Percentiles rank a stretch among this genome's conserved stretches.
Conservation (phyloP, 2,113 vertebrate genomes). For the Hirundichthys speculiger region DNA sequence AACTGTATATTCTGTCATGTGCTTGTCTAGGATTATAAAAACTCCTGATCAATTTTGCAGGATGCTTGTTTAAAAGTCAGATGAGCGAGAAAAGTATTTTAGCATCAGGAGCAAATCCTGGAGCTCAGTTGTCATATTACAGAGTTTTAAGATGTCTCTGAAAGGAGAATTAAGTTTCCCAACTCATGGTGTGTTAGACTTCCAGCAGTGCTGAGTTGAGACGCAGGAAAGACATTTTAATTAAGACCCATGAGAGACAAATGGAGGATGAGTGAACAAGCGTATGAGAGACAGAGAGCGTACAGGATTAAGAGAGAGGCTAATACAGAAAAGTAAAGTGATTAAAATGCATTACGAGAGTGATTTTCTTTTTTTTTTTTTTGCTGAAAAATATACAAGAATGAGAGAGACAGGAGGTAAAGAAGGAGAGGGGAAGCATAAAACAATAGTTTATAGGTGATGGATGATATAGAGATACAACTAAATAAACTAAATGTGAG, state of each 20-base stretch:
- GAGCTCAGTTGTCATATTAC: slow-evolving; percentile 65
- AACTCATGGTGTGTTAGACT: slow-evolving; percentile 51
- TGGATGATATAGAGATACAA: slow-evolving; percentile 30
- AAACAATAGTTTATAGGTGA: slow-evolving; percentile 8
- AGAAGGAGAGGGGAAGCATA: not conserved
- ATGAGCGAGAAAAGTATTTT: slow-evolving; percentile 61
- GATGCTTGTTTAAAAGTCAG: slow-evolving; percentile 62
- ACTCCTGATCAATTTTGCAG: slow-evolving; percentile 46
- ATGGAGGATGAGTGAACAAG: slow-evolving; percentile 55
- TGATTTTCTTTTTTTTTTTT: slow-evolving; percentile 1
- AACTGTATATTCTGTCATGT: slow-evolving; percentile 37
- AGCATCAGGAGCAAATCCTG: slow-evolving; percentile 57
- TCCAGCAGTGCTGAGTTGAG: slow-evolving; percentile 58
- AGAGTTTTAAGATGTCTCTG: slow-evolving; percentile 60
- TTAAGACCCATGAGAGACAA: slow-evolving; percentile 77
- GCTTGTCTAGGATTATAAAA: slow-evolving; percentile 27
- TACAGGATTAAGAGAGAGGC: slow-evolving; percentile 16
- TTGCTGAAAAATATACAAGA: slow-evolving; percentile 31
- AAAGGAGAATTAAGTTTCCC: slow-evolving; percentile 52
- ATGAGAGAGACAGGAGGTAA: not conserved
- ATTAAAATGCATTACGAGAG: slow-evolving; percentile 71
- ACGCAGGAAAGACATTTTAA: slow-evolving; percentile 77
- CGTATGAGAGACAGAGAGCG: slow-evolving; percentile 50
- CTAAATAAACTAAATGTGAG: slow-evolving; percentile 58
- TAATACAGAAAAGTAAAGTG: slow-evolving; percentile 46